Evolutionary conservation across 2,113 vertebrate species (phyloP).

Genomic region (Haplochromis vanheusdeni): DNA sequence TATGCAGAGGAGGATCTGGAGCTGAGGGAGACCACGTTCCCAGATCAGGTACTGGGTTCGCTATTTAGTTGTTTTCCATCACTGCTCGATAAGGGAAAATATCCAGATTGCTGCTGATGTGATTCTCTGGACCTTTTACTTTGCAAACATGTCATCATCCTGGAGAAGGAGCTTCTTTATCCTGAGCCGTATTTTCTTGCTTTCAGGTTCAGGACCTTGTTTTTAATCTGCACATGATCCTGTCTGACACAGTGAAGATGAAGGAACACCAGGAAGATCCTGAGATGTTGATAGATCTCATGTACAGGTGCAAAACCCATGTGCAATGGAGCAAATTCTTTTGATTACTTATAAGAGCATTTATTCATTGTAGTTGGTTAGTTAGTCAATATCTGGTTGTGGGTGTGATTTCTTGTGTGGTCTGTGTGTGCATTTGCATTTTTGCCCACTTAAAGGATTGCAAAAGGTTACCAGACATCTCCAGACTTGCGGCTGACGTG

Average conservation of each 20-base stretch:
- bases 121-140: background rate
- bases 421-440: background rate
- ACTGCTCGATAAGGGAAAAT: background rate
- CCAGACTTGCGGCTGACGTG: slow-evolving; percentile 92
- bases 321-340: background rate
- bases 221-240: slow-evolving; percentile 98
- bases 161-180: background rate
- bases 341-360: background rate
- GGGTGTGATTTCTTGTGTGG: background rate
- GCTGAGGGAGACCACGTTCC: slow-evolving; percentile 90
- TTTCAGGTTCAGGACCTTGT: slow-evolving; percentile 94
- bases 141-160: background rate
- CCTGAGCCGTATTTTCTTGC: background rate
- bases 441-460: slow-evolving; percentile 76
- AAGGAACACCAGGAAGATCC: slow-evolving; percentile 98
- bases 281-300: slow-evolving; percentile 97
- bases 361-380: background rate
- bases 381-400: background rate
- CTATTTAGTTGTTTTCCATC: background rate
- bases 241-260: slow-evolving; percentile 98
- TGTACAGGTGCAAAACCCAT: slow-evolving; percentile 83
- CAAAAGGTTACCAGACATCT: slow-evolving; percentile 97
- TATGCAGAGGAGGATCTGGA: slow-evolving; percentile 96
- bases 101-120: background rate
- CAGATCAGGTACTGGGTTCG: slow-evolving; percentile 81